Base-by-base conservation (phyloP, 2,797 vertebrate genomes). In the Choloepus didactylus region DNA sequence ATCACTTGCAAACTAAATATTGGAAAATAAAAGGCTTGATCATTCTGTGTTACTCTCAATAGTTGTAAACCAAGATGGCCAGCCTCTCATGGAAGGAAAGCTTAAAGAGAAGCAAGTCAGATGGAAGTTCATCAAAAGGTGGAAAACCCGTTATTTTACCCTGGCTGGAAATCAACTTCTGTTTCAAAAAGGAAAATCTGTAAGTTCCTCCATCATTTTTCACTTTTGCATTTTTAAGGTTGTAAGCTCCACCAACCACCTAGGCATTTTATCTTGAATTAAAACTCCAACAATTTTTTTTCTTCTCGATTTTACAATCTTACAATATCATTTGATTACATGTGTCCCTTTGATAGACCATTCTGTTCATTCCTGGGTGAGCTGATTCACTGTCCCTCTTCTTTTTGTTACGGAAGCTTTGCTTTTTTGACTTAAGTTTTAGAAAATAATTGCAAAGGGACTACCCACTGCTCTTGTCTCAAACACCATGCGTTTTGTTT, bases 51-150 rank as follows among this genome's bases (percentile, higher is more conserved):
- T 90, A 67, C 76, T 92, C 92, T 96, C 76, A 80, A 82, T 97
- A 99, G 99, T 98, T 5, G 97, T 99, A 92, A 99, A 99, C 97
- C 99, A 99, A 98, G 99, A 99, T 0, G 99, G 99, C 66, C 99
- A 99, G 76, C 99, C 99, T 56, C 99, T 99, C 96, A 99, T 99
- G 0, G 99, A 99, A 98, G 99, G 99, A 89, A 99, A 98, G 97
- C 98, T 99, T 82, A 99, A 99, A 97, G 99, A 99, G 98, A 99
- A 99, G 96, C 99, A 99, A 97, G 99, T 99, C 62, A 98, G 99
- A 92, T 99, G 99, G 99, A 99, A 99, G 98, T 99, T 99, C 93
- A 99, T 99, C 98, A 99, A 99, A 97, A 98, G 99, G 95, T 99
- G 99, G 99, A 99, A 99, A 97, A 99, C 99, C 0, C 99, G 99